Percentiles rank a stretch among this genome's conserved stretches.
Evolutionary conservation across 2,797 vertebrate species (phyloP).

Genomic region (Chrosomus eos): DNA sequence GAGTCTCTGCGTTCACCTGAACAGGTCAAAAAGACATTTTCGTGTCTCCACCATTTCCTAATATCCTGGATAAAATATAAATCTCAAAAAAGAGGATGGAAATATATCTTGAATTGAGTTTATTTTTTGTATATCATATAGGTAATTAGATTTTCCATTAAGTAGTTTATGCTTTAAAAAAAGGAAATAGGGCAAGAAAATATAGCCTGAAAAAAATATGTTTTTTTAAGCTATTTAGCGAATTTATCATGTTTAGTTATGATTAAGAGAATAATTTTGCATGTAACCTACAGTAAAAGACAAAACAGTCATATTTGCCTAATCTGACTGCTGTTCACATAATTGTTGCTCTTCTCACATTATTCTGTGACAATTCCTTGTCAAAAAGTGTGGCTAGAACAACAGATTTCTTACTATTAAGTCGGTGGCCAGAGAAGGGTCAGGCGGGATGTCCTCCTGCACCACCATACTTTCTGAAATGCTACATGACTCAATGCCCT

Average conservation of each 20-base stretch:
- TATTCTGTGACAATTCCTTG: constrained; percentile 82
- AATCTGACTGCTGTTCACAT: neutral
- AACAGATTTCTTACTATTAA: constrained; percentile 75
- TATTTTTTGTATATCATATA: neutral
- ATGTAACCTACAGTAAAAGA: neutral
- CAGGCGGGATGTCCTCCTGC: constrained; percentile 81
- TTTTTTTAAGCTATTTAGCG: too few relatives aligned
- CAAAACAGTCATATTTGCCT: neutral
- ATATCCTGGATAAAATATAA: neutral
- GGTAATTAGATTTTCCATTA: neutral
- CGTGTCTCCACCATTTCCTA: neutral
- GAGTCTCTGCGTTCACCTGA: constrained; percentile 86
- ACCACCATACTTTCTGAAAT: constrained; percentile 84
- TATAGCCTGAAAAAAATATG: neutral
- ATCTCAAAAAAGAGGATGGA: neutral
- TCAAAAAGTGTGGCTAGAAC: constrained; percentile 75
- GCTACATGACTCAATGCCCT: constrained; percentile 74
- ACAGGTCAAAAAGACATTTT: neutral
- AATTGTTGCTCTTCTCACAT: constrained; percentile 71
- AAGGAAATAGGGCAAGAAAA: neutral
- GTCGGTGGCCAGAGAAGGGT: constrained; percentile 69
- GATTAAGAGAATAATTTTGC: neutral
- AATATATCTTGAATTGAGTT: neutral
- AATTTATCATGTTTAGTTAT: neutral
- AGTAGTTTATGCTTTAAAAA: neutral